Evolutionary conservation across 2,797 vertebrate species (phyloP).

Genomic region (Sphenodon punctatus): DNA sequence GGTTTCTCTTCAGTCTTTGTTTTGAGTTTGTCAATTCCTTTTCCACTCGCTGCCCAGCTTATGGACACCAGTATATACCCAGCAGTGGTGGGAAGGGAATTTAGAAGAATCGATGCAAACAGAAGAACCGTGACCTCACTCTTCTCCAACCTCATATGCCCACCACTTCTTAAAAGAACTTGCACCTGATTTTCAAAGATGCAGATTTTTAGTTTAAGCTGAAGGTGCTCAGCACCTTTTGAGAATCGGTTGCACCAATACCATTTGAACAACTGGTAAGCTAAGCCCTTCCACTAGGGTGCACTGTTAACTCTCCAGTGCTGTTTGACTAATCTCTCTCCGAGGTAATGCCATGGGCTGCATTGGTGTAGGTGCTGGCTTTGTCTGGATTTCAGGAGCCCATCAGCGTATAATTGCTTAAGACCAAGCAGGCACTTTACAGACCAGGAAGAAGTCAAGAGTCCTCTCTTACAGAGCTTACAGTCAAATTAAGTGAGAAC

Average conservation of each 20-base stretch:
- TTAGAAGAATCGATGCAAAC: too few species aligned
- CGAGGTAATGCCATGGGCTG: background rate
- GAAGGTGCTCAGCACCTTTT: background rate
- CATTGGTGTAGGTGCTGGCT: too few species aligned
- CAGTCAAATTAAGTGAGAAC: too few species aligned
- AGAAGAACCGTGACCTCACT: background rate
- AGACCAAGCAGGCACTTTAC: slow-evolving; percentile 11
- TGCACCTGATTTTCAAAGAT: background rate
- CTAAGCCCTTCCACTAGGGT: too few species aligned
- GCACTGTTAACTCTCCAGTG: too few species aligned
- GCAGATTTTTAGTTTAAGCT: background rate
- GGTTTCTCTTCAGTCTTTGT: background rate
- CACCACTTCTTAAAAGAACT: background rate
- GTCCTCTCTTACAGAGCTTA: slow-evolving; percentile 21
- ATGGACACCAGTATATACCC: background rate
- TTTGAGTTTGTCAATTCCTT: background rate
- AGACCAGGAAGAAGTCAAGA: background rate
- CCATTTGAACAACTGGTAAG: too few species aligned
- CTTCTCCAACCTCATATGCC: background rate
- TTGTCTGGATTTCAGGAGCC: too few species aligned
- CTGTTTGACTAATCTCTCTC: too few species aligned
- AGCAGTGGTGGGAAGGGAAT: background rate
- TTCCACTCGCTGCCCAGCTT: background rate
- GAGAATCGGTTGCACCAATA: background rate
- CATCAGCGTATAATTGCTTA: too few species aligned